Base-by-base conservation (phyloP, 2,113 vertebrate genomes). In the Cairina moschata region DNA sequence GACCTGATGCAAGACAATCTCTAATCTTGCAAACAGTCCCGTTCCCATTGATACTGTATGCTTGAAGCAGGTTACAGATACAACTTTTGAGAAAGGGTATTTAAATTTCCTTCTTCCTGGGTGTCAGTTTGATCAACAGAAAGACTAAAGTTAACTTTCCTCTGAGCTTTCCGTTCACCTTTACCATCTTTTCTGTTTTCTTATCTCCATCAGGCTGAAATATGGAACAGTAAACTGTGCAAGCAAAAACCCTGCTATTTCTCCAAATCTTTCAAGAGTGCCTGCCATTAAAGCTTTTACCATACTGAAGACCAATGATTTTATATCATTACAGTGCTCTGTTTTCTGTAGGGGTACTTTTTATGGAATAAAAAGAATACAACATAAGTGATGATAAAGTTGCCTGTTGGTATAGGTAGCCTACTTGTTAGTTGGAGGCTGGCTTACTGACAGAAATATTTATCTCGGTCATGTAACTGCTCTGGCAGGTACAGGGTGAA, bases 191-290 rank as follows among this genome's bases (percentile, higher is more conserved):
- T 74, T 52, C 50, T 56, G 14, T 50, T 88, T 71, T 56, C 65
- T 92, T 93, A 36, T 81, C 74, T 94, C 32, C 58, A 55, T 32
- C 71, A 71, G 31, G 11, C 29, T 91, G 74, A 94, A 92, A 72
- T 68, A 83, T 17, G 25, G 32, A 84, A 78, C 15, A 72, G 42
- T 75, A 81, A 92, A 67, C 60, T 73, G 9, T 66, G 68, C 79
- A 90, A 82, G 72, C 40, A 72, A 91, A 81, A 52, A 0, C 54
- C 58, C 14, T 75, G 38, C 72, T 83, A 46, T 82, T 88, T 84
- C 60, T 90, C 36, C 29, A 40, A 79, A 29, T 73, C 48, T 82
- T 79, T 79, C 84, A 90, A 50, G 38, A 40, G 23, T 66, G 52
- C 20, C 36, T 87, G 18, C 60, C 36, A 6, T 92, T 92, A 63